Evolutionary conservation across 2,888 invertebrate genomes (phyloP).

Genomic region (Drosophila nr. medialis): DNA sequence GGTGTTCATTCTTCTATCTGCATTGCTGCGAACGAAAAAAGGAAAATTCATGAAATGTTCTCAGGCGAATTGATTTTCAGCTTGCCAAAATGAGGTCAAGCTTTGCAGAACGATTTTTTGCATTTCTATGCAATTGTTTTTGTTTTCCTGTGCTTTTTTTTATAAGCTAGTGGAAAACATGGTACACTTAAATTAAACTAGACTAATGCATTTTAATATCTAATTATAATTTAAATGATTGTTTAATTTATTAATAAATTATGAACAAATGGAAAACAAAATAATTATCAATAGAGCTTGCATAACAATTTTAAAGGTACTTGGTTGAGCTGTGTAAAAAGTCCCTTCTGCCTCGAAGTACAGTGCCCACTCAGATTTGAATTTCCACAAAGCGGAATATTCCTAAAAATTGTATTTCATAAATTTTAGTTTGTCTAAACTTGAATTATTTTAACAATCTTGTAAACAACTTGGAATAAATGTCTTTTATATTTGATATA

Average conservation of each 20-base stretch:
- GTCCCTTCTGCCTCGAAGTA: background rate
- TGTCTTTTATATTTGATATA: background rate
- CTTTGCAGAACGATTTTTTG: conserved; percentile 38
- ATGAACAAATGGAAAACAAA: conserved; percentile 56
- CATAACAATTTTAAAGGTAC: background rate
- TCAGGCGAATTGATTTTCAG: conserved; percentile 24
- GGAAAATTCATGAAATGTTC: conserved; percentile 33
- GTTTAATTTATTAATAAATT: conserved; percentile 66
- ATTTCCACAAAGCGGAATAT: background rate
- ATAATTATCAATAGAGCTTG: background rate
- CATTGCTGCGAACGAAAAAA: conserved; percentile 23
- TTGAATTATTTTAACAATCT: background rate
- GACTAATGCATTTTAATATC: conserved; percentile 74
- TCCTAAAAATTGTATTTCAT: background rate
- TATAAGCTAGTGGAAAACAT: conserved; percentile 52
- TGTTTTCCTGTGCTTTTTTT: conserved; percentile 50
- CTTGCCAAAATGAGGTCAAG: conserved; percentile 22
- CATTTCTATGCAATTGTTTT: conserved; percentile 72
- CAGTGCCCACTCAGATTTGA: background rate
- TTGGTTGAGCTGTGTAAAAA: background rate
- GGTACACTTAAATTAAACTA: conserved; percentile 45
- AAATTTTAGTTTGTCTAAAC: background rate
- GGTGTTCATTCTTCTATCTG: conserved; percentile 33
- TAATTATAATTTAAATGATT: conserved; percentile 50
- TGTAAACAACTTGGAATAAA: background rate